Conservation (phyloP, 1,140 invertebrate genomes). For the Steinernema khuongi region DNA sequence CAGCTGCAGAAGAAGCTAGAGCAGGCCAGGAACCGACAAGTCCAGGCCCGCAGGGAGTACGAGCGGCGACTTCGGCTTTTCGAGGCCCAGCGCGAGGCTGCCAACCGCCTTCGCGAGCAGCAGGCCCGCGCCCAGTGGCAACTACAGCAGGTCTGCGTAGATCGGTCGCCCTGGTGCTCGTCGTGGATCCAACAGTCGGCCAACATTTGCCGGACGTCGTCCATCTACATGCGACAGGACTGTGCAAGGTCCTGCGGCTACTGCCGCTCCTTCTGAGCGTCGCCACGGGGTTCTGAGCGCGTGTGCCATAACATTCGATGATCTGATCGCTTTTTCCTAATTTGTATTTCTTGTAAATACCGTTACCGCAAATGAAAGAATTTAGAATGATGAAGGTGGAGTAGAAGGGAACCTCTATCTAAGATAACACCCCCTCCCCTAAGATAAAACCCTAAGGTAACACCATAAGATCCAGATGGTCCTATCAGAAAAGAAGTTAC, state of each 20-base stretch:
- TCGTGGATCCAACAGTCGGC: not conserved
- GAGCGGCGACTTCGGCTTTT: not conserved
- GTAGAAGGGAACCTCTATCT: not conserved
- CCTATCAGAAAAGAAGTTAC: too few relatives aligned
- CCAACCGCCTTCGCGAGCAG: not conserved
- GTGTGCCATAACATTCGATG: constrained; percentile 1
- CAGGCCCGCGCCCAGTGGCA: not conserved
- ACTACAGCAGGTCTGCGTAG: not conserved
- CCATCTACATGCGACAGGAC: not conserved
- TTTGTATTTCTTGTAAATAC: constrained; percentile 4
- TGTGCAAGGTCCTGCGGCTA: not conserved
- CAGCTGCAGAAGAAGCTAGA: constrained; percentile 7
- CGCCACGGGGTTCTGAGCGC: not conserved
- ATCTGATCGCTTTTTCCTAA: not conserved
- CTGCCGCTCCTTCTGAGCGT: not conserved
- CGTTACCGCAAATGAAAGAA: not conserved
- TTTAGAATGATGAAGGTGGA: not conserved
- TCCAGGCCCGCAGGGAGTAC: not conserved
- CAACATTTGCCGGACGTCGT: not conserved
- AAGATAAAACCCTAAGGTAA: too few relatives aligned
- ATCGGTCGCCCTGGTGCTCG: not conserved
- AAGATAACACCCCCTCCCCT: not conserved
- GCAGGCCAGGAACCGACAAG: not conserved
- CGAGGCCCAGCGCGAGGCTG: not conserved
- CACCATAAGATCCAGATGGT: too few relatives aligned